Base-by-base conservation (phyloP, 2,113 vertebrate genomes). In the Dryoscopus gambensis region DNA sequence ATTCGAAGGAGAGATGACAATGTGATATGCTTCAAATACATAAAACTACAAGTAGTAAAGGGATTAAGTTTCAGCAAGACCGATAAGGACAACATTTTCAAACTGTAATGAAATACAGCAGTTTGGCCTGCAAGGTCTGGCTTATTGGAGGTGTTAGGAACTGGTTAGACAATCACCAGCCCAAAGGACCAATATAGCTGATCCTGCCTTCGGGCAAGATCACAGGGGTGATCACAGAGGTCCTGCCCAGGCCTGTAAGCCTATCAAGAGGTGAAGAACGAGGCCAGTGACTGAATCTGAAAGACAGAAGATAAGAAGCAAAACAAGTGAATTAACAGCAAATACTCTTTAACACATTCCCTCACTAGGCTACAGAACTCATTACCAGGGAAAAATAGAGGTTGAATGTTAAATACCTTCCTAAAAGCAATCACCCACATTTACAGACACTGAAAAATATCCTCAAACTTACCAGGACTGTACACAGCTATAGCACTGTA, bases 391-490 rank as follows among this genome's bases (percentile, higher is more conserved):
- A 69, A 86, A 96, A 93, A 77, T 3, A 75, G 82, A 92, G 87
- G 85, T 74, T 70, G 71, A 69, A 93, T 91, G 85, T 91, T 94
- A 95, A 95, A 94, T 59, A 57, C 59, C 30, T 35, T 68, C 55
- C 65, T 80, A 70, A 88, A 89, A 93, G 50, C 50, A 85, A 88
- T 85, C 84, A 82, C 9, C 60, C 57, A 55, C 70, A 83, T 88
- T 80, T 81, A 78, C 31, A 92, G 91, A 89, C 46, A 70, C 82
- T 77, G 75, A 95, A 96, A 96, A 91, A 90, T 70, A 90, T 25
- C 85, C 68, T 93, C 78, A 74, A 70, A 92, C 35, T 94, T 85
- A 52, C 7, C 20, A 67, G 15, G 19, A 63, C 46, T n/a, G 15
- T 37, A 74, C 50, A 83, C 50, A 83, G n/a, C 56, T 59, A 27